Conservation (phyloP, 2,888 invertebrate genomes). For the Odontocerum albicorne region DNA sequence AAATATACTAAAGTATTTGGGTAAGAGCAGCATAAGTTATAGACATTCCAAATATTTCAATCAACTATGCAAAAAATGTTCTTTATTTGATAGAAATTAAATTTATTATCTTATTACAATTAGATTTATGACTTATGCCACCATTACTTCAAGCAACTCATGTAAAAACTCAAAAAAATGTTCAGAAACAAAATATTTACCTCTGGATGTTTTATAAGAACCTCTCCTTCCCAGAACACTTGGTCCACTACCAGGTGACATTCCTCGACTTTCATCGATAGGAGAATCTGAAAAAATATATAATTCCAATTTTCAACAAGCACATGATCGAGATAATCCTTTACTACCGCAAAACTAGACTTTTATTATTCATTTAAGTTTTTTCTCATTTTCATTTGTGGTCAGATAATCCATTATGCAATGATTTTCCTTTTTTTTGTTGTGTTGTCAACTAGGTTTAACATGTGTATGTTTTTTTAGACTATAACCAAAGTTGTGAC, state of each 20-base stretch:
- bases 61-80: not conserved
- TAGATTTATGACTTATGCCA: not conserved
- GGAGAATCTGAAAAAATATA: slow-evolving; percentile 62
- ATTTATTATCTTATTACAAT: not conserved
- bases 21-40: slow-evolving; percentile 25
- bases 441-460: too few species aligned
- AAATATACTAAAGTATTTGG: slow-evolving; percentile 25
- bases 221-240: slow-evolving; percentile 77
- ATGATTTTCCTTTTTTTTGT: too few species aligned
- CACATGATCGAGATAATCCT: too few species aligned
- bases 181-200: slow-evolving; percentile 56
- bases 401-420: too few species aligned
- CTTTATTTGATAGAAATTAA: not conserved
- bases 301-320: too few species aligned
- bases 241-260: slow-evolving; percentile 68
- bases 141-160: slow-evolving; percentile 8
- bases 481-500: too few species aligned
- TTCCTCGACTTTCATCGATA: slow-evolving; percentile 72
- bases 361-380: too few species aligned
- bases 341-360: too few species aligned
- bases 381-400: too few species aligned
- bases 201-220: slow-evolving; percentile 86
- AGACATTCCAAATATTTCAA: slow-evolving; percentile 15
- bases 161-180: too few species aligned
- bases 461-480: too few species aligned